Base-by-base conservation (phyloP, 1,140 invertebrate species). In the Scaptomyza graminum region DNA sequence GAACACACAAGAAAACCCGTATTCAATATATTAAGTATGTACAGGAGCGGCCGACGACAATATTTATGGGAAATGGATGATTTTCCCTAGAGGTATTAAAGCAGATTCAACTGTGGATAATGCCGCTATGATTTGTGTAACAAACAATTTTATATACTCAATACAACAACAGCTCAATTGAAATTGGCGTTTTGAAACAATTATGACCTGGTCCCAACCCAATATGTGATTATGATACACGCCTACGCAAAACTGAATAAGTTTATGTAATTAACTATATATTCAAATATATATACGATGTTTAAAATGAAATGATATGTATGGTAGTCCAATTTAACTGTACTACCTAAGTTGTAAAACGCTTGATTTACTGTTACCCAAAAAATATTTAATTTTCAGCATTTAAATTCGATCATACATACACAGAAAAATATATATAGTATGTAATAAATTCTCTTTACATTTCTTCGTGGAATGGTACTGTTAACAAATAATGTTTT, bases 161-260 rank as follows among this genome's bases (percentile, higher is more conserved):
- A 67, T 61, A 52, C 34, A 39, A 41, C 7, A 55, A 57, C 50
- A 60, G 67, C 39, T 65, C 34, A 77, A 78, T 65, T 74, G 22
- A 44, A 41, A 65, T 73, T 62, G 70, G 64, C 56, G 57, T 73
- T 56, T 31, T 34, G 16, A 57, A 49, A 51, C 56, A 55, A 68
- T 43, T 43, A 50, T 80, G 46, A 65, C 76, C 76, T 44, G 64
- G 51, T 65, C 68, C 64, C 68, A 76, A 69, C 74, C 77, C 77
- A 77, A 75, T 71, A 81, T 87, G 82, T 87, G 77, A 87, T 87
- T 85, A 63, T 59, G 41, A 59, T 49, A 67, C 56, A 69, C 79
- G 65, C 79, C 74, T 84, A 76, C 61, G 63, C 57, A 61, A 44
- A 54, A 56, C 52, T 56, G 18, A 43, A 47, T 73, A 62, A 43